Base-by-base conservation (phyloP, 2,888 invertebrate species). In the Rotaria macrura region DNA sequence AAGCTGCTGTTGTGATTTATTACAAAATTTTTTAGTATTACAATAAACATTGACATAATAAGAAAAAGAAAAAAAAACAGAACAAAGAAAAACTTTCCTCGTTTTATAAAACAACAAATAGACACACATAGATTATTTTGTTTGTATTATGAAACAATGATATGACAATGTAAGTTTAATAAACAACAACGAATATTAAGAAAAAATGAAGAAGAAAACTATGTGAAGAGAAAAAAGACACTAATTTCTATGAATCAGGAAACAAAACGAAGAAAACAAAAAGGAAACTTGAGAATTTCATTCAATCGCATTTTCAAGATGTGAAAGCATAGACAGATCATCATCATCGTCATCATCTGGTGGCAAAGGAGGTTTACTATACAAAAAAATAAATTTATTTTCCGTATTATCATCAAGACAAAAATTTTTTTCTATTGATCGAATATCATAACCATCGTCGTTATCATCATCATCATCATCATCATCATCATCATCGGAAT, bases 391-490 rank as follows among this genome's bases (percentile, higher is more conserved):
- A 65, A 65, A 65, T 34, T 65, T 65, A 20, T 65, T 34, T 65
- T 65, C 65, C 20, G 34, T 20, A 65, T 65, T 40, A 79, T 79
- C 79, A 79, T 79, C 43, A 9, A 79, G 43, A 43, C 79, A 79
- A 79, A 43, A 79, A 79, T 79, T 79, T n/a, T 79, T 79, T 79
- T 79, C 79, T n/a, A 79, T 43, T n/a, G 79, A 43, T 79, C 14
- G 40, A 79, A 14, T 25, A 79, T 40, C 43, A 79, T 43, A 12
- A 17, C 17, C 34, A 43, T 12, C 43, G 34, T 43, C 25, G n/a
- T 43, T 20, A 43, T 65, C 65, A 4, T 65, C 49, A 17, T 49
- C 49, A 14, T 49, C 49, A 17, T 49, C 49, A 14, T 49, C 49
- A 14, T 14, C 49, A 14, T 49, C 49, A 14, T 14, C 5, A 4